These are phyloP conservation scores for Carassius carassius DNA, from an alignment of 2,113 vertebrate species.

Conservation along the genomic window DNA sequence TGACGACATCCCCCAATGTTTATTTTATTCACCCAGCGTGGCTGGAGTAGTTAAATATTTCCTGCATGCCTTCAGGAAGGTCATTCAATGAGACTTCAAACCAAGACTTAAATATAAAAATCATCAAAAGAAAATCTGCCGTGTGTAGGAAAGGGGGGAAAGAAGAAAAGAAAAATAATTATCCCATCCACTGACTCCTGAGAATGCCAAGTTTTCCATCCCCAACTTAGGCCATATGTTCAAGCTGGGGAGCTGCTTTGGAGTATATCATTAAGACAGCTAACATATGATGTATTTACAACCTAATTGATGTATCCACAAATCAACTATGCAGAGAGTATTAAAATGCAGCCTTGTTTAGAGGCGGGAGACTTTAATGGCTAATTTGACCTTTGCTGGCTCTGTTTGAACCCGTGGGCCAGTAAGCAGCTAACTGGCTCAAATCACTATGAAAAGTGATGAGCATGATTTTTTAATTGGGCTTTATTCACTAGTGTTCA, in stretches of 20 bases:
- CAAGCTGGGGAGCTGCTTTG: slow-evolving; percentile 40
- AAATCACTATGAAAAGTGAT: slow-evolving; percentile 52
- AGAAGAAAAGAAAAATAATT: slow-evolving; percentile 10
- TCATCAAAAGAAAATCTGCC: slow-evolving; percentile 51
- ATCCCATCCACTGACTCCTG: slow-evolving; percentile 30
- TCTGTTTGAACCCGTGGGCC: slow-evolving; percentile 52
- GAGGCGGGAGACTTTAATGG: slow-evolving; percentile 60
- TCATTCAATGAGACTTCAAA: slow-evolving; percentile 52
- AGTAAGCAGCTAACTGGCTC: slow-evolving; percentile 52
- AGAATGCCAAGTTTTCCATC: slow-evolving; percentile 50
- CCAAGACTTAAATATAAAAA: slow-evolving; percentile 41
- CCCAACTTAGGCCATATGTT: slow-evolving; percentile 53
- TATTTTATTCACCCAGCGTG: slow-evolving; percentile 41
- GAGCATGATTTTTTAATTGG: slow-evolving; percentile 41
- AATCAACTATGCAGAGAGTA: slow-evolving; percentile 60
- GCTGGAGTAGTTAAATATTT: slow-evolving; percentile 48
- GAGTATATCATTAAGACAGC: slow-evolving; percentile 51
- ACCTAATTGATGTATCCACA: slow-evolving; percentile 56
- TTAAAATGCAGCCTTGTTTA: slow-evolving; percentile 62
- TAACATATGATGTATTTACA: slow-evolving; percentile 61
- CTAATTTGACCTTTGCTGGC: slow-evolving; percentile 61
- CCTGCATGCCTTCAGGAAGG: slow-evolving; percentile 49
- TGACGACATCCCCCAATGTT: slow-evolving; percentile 37
- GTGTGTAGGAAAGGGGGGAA: background rate
- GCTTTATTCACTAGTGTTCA: slow-evolving; percentile 15